A percentile compares a stretch with the other conserved stretches of the same genome.
phyloP scores from a whole-genome alignment of 1,140 invertebrate species.

The Solenopsis fugax region DNA sequence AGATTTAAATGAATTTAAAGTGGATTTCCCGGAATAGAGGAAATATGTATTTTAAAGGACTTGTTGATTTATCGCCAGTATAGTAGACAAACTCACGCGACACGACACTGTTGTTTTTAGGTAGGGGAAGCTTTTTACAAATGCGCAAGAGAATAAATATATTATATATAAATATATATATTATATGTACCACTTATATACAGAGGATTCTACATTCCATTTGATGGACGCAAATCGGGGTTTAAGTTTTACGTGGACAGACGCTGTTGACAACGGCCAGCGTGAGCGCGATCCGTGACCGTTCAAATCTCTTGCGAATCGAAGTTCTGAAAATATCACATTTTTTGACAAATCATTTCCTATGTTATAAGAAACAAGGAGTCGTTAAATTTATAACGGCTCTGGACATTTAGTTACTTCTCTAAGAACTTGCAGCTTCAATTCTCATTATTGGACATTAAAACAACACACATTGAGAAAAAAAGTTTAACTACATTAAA shows the following conservation, averaged over 20 bases:
- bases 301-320: slow-evolving; percentile 34
- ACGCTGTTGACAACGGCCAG: slow-evolving; percentile 14
- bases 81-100: slow-evolving; percentile 68
- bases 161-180: slow-evolving; percentile 64
- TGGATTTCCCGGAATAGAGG: slow-evolving; percentile 82
- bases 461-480: no score
- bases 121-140: slow-evolving; percentile 84
- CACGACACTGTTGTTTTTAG: slow-evolving; percentile 78
- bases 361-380: background rate
- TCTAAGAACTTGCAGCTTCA: background rate
- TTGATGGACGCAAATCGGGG: slow-evolving; percentile 72
- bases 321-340: background rate
- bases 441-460: background rate
- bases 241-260: slow-evolving; percentile 49
- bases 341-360: background rate
- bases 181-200: slow-evolving; percentile 73
- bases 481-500: no score
- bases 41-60: slow-evolving; percentile 84
- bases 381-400: background rate
- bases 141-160: slow-evolving; percentile 80
- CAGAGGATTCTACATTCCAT: slow-evolving; percentile 79
- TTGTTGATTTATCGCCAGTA: slow-evolving; percentile 85
- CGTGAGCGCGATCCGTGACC: slow-evolving; percentile 29
- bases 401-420: background rate
- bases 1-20: slow-evolving; percentile 80